These are phyloP conservation scores for Tylochromis polylepis DNA, from an alignment of 2,113 vertebrate genomes.

Conservation along the genomic window DNA sequence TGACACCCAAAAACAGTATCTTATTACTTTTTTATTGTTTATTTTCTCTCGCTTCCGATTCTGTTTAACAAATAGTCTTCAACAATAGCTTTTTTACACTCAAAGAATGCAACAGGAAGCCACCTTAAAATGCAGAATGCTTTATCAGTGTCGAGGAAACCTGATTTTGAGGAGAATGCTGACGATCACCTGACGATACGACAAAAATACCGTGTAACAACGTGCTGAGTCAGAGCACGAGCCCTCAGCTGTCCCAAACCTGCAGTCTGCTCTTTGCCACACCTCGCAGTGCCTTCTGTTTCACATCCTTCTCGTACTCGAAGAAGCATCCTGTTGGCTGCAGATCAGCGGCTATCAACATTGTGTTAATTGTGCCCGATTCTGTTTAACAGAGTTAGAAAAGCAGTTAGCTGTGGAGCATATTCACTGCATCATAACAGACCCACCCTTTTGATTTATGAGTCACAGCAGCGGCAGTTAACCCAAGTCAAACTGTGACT, in stretches of 20 bases:
- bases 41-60: neutral
- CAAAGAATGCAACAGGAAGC: neutral
- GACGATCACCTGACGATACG: neutral
- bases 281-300: constrained; percentile 50
- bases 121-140: neutral
- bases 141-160: rapidly evolving
- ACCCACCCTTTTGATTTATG: constrained; percentile 42
- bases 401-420: constrained; percentile 1
- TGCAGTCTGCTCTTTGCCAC: constrained; percentile 21
- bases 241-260: constrained; percentile 31
- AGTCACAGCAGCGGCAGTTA: constrained; percentile 22
- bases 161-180: neutral
- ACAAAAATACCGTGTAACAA: neutral
- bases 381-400: neutral
- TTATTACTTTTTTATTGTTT: neutral
- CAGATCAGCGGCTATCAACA: neutral
- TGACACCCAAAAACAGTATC: neutral
- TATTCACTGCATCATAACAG: neutral
- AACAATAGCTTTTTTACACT: neutral
- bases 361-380: neutral
- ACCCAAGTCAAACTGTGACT: constrained; percentile 20
- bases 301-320: constrained; percentile 41
- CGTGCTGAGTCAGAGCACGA: constrained; percentile 23
- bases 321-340: constrained; percentile 53
- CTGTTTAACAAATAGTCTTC: neutral